Percentiles rank a stretch among this genome's conserved stretches.
phyloP scores from a whole-genome alignment of 2,888 invertebrate species.

The Drosophila nigritarsus region DNA sequence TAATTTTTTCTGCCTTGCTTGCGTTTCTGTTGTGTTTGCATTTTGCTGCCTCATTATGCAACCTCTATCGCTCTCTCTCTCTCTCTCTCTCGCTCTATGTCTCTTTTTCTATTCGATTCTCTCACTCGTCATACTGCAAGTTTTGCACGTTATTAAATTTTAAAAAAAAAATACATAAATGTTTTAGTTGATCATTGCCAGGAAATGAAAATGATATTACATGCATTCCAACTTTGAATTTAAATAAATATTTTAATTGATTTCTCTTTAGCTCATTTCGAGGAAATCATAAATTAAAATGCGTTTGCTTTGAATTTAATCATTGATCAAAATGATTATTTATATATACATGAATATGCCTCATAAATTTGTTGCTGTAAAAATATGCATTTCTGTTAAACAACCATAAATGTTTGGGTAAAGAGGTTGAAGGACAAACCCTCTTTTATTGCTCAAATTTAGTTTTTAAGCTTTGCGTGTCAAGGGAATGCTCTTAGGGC shows the following conservation, averaged over 20 bases:
- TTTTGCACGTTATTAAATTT: slow-evolving; percentile 63
- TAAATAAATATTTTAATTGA: background rate
- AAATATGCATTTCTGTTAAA: background rate
- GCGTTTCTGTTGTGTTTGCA: slow-evolving; percentile 67
- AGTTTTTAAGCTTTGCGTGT: background rate
- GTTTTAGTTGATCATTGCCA: slow-evolving; percentile 12
- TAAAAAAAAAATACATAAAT: slow-evolving; percentile 31
- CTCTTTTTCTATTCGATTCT: background rate
- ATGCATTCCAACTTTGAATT: background rate
- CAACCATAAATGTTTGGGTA: background rate
- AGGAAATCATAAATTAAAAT: slow-evolving; percentile 3
- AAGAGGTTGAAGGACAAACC: background rate
- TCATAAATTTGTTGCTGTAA: background rate
- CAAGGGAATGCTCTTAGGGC: slow-evolving; percentile 10
- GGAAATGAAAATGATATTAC: background rate
- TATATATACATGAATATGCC: background rate
- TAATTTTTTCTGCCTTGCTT: slow-evolving; percentile 68
- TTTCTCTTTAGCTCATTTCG: background rate
- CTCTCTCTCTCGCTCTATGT: background rate
- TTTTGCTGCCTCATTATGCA: slow-evolving; percentile 76
- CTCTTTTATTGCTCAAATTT: background rate
- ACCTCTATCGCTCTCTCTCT: background rate
- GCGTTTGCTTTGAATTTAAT: no score
- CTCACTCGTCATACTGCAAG: slow-evolving; percentile 1
- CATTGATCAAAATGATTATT: background rate